A percentile compares a stretch with the other conserved stretches of the same genome.
These are phyloP conservation scores for Pangasius sanitwongsei DNA, from an alignment of 2,797 vertebrate species.

Conservation along the genomic window DNA sequence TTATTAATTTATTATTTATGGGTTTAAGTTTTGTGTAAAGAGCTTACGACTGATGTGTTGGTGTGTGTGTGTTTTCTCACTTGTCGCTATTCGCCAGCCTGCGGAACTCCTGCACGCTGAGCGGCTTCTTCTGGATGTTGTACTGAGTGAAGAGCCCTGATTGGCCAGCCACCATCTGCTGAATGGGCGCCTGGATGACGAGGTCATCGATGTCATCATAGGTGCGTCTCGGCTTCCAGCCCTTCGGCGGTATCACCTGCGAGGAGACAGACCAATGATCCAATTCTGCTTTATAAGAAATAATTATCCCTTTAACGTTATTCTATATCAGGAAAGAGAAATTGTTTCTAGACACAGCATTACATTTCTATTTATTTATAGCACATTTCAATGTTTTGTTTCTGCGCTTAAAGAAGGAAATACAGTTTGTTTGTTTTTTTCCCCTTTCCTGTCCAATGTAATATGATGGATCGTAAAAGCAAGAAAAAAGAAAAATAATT, in stretches of 20 bases:
- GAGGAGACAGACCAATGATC: neutral
- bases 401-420: too few relatives aligned
- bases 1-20: neutral
- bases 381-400: too few relatives aligned
- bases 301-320: neutral
- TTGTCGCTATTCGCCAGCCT: conserved; percentile 93
- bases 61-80: conserved; percentile 68
- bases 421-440: too few relatives aligned
- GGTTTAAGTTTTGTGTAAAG: neutral
- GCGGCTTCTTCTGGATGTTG: conserved; percentile 94
- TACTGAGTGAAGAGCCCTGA: conserved; percentile 95
- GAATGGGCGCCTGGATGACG: conserved; percentile 93
- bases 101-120: conserved; percentile 93
- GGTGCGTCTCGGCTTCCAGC: conserved; percentile 91
- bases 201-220: conserved; percentile 94
- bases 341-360: too few relatives aligned
- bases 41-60: neutral
- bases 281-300: neutral
- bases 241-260: conserved; percentile 63
- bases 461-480: neutral
- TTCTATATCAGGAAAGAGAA: neutral
- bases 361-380: too few relatives aligned
- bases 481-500: neutral
- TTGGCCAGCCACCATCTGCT: conserved; percentile 95
- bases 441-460: too few relatives aligned